phyloP scores from a whole-genome alignment of 2,113 vertebrate genomes.

The Prunella himalayana region DNA sequence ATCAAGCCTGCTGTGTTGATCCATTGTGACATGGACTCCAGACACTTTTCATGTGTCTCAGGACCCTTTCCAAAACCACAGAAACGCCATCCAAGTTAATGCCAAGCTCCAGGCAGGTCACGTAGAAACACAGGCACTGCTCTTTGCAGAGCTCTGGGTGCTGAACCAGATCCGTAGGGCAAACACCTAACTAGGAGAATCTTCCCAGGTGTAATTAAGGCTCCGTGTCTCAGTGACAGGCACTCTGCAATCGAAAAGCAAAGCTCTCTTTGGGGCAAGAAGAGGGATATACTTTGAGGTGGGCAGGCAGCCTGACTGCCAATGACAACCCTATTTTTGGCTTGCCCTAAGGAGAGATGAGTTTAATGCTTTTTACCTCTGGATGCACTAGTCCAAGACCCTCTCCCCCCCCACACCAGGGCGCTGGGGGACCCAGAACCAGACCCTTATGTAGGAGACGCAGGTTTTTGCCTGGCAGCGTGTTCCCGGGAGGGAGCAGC shows the following conservation, averaged over 20 bases:
- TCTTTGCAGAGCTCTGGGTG: not conserved
- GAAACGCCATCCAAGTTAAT: not conserved
- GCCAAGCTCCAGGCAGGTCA: not conserved
- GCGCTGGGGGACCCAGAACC: not conserved
- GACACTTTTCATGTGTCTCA: not conserved
- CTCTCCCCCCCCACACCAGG: not conserved
- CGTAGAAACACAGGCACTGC: not conserved
- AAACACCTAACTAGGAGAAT: not conserved
- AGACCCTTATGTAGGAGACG: rapidly evolving
- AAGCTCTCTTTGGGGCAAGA: not conserved
- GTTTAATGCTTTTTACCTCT: not conserved
- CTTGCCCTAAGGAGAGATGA: not conserved
- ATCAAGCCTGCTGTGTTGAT: not conserved
- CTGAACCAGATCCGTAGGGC: not conserved
- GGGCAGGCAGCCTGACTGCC: not conserved
- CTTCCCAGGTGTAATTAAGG: not conserved
- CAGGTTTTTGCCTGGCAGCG: not conserved
- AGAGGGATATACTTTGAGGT: not conserved
- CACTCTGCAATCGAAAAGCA: not conserved
- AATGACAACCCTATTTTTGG: not conserved
- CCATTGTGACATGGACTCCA: not conserved
- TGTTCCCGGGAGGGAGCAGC: not conserved
- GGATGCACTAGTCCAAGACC: not conserved
- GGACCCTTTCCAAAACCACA: not conserved
- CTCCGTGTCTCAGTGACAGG: not conserved